Base-by-base conservation (phyloP, 1,140 invertebrate genomes). In the Lerema accius region DNA sequence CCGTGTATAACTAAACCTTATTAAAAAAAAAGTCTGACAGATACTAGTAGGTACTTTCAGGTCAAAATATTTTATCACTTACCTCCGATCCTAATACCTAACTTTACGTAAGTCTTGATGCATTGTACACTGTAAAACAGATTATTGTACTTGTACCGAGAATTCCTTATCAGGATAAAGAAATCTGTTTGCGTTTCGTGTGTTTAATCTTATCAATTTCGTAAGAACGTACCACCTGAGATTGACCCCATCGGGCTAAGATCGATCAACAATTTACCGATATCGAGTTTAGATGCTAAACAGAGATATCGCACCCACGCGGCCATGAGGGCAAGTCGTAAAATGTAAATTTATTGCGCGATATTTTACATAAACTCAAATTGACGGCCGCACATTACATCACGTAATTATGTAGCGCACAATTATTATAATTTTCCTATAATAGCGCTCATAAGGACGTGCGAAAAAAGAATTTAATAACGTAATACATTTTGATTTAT, bases 401-500 rank as follows among this genome's bases (percentile, higher is more conserved):
- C 80, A 84, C 80, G 76, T 88, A 84, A 90, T 90, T 86, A 90
- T 71, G 69, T 58, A 50, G 72, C 53, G 62, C 80, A 86, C 84
- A 86, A 89, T 90, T 88, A 90, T 90, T 90, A 89, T 90, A 90
- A 90, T 90, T 89, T 86, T 86, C 77, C 75, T 86, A 86, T 84
- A 86, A 89, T 86, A 81, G 76, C 73, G 73, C 71, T 75, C 77
- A 80, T 85, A 80, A 86, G 78, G 82, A 90, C 79, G 84, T 85
- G 88, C 82, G 86, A 90, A 89, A 82, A 83, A 86, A 86, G 78
- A 83, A 78, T 90, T 88, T 88, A 80, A 78, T 79, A 75, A 58
- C 69, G 69, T 73, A 71, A 73, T 76, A 75, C 71, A 68, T 68
- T 66, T 55, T 85, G 86, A 90, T 87, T 90, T 89, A 90, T 89